These are phyloP conservation scores for Dendropsophus ebraccatus DNA, from an alignment of 2,113 vertebrate genomes.

Conservation along the genomic window DNA sequence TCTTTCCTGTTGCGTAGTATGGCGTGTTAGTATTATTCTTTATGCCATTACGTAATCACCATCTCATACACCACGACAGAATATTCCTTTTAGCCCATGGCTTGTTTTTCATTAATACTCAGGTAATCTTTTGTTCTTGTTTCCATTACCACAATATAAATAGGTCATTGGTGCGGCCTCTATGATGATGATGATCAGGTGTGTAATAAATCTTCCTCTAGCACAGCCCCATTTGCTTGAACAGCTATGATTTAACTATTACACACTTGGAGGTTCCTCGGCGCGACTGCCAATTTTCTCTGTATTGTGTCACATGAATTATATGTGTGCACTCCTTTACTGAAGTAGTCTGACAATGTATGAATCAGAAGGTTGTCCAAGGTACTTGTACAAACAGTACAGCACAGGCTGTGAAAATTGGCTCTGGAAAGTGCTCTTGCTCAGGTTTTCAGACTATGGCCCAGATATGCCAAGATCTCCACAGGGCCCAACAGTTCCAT, in stretches of 20 bases:
- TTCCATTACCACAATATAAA: neutral
- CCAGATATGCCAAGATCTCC: no score
- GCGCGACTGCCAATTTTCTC: neutral
- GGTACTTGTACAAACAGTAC: neutral
- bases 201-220: neutral
- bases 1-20: no score
- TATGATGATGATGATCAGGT: neutral
- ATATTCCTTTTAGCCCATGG: neutral
- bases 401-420: neutral
- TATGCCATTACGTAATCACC: neutral
- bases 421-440: neutral
- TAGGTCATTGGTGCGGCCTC: neutral
- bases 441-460: no score
- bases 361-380: neutral
- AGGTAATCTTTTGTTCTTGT: neutral
- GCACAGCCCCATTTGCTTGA: neutral
- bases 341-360: neutral
- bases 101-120: neutral
- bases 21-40: no score
- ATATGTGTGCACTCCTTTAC: neutral
- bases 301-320: neutral
- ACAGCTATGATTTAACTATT: neutral
- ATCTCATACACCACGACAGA: neutral
- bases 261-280: neutral
- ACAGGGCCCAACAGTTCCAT: no score